Evolutionary conservation across 2,888 invertebrate genomes (phyloP).

Genomic region (Chymomyza caudatula): DNA sequence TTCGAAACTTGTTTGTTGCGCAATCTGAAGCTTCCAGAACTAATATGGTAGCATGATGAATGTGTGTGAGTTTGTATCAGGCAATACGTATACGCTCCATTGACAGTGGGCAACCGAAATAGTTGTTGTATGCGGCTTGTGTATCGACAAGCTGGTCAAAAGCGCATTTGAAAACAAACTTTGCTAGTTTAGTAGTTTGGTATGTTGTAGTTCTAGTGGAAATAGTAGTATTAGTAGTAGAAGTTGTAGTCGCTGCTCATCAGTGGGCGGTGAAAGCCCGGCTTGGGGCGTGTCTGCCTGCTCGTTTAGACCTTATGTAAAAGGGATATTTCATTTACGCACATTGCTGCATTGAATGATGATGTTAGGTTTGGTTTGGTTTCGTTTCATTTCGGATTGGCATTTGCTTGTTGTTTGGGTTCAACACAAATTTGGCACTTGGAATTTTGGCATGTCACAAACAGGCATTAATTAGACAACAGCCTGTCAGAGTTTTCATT

Average conservation of each 20-base stretch:
- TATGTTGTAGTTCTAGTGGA: background rate
- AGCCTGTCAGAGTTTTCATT: background rate
- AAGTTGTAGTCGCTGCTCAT: too few relatives aligned
- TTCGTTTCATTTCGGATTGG: background rate
- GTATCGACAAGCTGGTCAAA: conserved; percentile 27
- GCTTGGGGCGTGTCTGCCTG: background rate
- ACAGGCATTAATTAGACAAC: conserved; percentile 35
- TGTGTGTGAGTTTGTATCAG: background rate
- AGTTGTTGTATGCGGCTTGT: background rate
- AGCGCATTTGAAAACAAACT: conserved; percentile 32
- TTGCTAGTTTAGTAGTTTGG: too few relatives aligned
- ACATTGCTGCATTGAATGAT: conserved; percentile 12
- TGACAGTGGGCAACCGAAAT: background rate
- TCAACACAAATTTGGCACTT: background rate
- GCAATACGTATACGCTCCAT: background rate
- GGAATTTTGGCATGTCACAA: background rate
- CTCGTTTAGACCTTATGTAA: background rate
- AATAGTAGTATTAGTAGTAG: too few relatives aligned
- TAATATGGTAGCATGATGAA: background rate
- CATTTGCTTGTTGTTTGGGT: background rate
- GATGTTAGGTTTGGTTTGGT: too few relatives aligned
- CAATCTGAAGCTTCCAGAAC: background rate
- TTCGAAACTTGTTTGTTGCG: background rate
- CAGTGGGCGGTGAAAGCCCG: too few relatives aligned
- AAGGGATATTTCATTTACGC: conserved; percentile 51